Evolutionary conservation across 2,888 invertebrate species (phyloP), one percentile per base, ranked within the genome.

Genomic region (Mimumesa dahlbomi): DNA sequence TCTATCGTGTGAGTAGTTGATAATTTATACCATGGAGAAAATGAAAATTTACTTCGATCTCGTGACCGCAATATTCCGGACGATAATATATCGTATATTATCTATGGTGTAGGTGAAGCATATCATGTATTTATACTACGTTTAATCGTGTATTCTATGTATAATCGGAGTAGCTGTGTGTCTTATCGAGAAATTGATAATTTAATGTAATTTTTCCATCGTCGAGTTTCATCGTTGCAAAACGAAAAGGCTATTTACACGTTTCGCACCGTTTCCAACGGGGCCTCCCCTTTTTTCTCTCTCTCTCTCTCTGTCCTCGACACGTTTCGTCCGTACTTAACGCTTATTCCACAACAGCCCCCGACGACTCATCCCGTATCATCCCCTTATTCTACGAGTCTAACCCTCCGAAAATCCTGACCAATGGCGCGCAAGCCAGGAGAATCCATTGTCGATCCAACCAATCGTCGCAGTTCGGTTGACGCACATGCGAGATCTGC

Each of bases 321-420:
- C 75, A 69, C 77, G 71, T 75, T 84, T 81, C n/a, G 81, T 82
- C 84, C 87, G 85, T 86, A 86, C 88, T 88, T 88, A 87, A 87
- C 87, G 87, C 87, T 87, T 85, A 84, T 85, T 84, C 85, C 81
- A 52, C 67, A 75, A 85, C 87, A 70, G 57, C 71, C 72, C 71
- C 71, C 56, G 82, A 75, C 82, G 79, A 83, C 85, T 85, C 88
- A 87, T 88, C 88, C 87, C 79, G 79, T 85, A 85, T 87, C 87
- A 86, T 87, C 86, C 87, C 87, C 83, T 81, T 83, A 82, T 85
- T 85, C 84, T 76, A 53, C 70, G 74, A 70, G 63, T 59, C 59
- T 76, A 74, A 81, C 82, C 83, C 85, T 84, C 81, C 79, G 73
- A 69, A 75, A 77, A 74, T 74, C 67, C 81, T 75, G 77, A 82